These are phyloP conservation scores for Eretmocerus hayati DNA, from an alignment of 2,888 invertebrate species.

Conservation along the genomic window DNA sequence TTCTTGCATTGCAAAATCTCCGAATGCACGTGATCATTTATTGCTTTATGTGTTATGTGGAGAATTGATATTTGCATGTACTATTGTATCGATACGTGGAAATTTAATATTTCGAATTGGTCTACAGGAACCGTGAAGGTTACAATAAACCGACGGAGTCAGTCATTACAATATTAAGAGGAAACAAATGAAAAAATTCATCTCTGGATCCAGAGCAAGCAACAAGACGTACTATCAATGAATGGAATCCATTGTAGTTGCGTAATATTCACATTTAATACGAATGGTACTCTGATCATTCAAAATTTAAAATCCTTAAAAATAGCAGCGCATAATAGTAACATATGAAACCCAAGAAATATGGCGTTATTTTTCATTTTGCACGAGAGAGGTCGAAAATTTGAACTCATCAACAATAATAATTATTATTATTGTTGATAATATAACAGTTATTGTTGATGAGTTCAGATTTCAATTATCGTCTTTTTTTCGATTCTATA, in stretches of 20 bases:
- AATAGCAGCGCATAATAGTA: slow-evolving; percentile 21
- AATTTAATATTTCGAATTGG: too few species aligned
- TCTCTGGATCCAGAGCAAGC: slow-evolving; percentile 16
- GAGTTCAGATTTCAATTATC: too few species aligned
- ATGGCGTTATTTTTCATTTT: slow-evolving; percentile 11
- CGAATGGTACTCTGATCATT: slow-evolving; percentile 27
- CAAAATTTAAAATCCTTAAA: slow-evolving; percentile 23
- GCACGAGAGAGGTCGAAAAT: slow-evolving; percentile 8
- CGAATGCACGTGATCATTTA: too few species aligned
- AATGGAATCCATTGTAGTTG: slow-evolving; percentile 25
- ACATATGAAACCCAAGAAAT: slow-evolving; percentile 10
- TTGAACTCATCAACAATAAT: slow-evolving; percentile 5
- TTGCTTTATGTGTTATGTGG: too few species aligned
- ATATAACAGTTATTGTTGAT: neutral
- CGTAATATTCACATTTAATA: slow-evolving; percentile 23
- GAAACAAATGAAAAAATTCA: slow-evolving; percentile 7
- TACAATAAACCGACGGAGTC: slow-evolving; percentile 43
- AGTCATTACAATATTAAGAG: slow-evolving; percentile 35
- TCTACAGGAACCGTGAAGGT: slow-evolving; percentile 43
- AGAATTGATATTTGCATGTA: too few species aligned
- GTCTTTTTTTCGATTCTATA: too few species aligned
- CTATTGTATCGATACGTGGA: too few species aligned
- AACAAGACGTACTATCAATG: slow-evolving; percentile 12
- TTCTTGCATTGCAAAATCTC: too few species aligned
- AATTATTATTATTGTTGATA: slow-evolving; percentile 4